Percentiles rank a stretch among this genome's conserved stretches.
phyloP scores from a whole-genome alignment of 2,797 vertebrate species.

The Morelia viridis region DNA sequence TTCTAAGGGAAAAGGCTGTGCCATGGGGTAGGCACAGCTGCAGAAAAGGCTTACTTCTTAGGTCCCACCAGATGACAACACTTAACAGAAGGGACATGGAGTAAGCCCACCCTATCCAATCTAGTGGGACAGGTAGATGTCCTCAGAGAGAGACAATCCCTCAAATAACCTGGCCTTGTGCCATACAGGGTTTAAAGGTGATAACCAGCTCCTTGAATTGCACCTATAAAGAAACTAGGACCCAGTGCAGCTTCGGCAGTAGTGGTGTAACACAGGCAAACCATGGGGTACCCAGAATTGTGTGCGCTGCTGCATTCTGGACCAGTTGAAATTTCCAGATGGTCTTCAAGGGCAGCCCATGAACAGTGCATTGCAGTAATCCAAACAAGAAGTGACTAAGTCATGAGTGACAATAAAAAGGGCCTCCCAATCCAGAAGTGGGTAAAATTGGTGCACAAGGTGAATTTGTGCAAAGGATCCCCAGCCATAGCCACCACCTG shows the following conservation, averaged over 20 bases:
- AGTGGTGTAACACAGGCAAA: background rate
- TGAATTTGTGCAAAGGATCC: background rate
- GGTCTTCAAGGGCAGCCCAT: background rate
- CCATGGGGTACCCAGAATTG: background rate
- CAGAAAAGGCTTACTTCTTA: background rate
- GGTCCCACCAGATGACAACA: background rate
- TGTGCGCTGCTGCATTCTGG: background rate
- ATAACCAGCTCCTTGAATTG: background rate
- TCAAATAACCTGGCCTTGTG: background rate
- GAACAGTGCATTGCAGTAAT: background rate
- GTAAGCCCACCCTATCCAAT: background rate
- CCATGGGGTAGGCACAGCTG: too few species aligned
- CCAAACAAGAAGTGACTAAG: background rate
- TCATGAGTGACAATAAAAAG: background rate
- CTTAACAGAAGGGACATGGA: background rate
- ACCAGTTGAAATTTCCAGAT: background rate
- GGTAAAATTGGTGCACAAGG: background rate
- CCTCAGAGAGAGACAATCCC: background rate
- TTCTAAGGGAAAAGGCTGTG: too few species aligned
- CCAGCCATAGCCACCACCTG: background rate
- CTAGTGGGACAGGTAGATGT: background rate
- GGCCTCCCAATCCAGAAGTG: background rate
- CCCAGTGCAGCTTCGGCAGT: background rate
- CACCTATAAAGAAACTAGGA: background rate
- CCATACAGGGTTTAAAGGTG: background rate